These are phyloP conservation scores for Geotrupes spiniger DNA, from an alignment of 2,888 invertebrate species.

Conservation along the genomic window DNA sequence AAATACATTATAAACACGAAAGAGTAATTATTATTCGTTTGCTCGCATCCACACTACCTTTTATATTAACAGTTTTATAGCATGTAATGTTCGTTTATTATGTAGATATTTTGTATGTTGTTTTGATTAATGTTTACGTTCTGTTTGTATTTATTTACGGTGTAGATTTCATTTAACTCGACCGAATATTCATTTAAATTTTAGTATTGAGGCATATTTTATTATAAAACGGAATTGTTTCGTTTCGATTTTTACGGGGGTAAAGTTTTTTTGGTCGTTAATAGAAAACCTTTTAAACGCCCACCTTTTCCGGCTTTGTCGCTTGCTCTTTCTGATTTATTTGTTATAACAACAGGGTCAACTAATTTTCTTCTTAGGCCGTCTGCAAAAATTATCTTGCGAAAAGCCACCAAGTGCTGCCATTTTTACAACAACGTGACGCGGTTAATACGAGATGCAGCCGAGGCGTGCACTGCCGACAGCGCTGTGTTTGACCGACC, in stretches of 20 bases:
- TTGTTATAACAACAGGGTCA: slow-evolving; percentile 53
- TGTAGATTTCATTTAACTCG: too few species aligned
- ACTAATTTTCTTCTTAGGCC: slow-evolving; percentile 57
- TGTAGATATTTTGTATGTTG: too few species aligned
- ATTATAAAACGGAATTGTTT: too few species aligned
- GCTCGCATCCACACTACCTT: background rate
- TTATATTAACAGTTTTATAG: background rate
- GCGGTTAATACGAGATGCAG: slow-evolving; percentile 44
- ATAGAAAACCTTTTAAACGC: slow-evolving; percentile 26
- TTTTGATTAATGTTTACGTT: too few species aligned
- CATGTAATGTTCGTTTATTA: too few species aligned
- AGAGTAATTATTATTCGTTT: background rate
- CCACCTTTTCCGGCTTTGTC: slow-evolving; percentile 49
- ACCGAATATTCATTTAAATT: too few species aligned
- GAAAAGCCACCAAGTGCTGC: slow-evolving; percentile 52
- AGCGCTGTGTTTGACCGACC: slow-evolving; percentile 41
- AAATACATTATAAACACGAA: slow-evolving; percentile 11
- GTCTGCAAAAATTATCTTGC: slow-evolving; percentile 53
- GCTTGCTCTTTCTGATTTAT: slow-evolving; percentile 44
- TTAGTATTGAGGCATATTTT: too few species aligned
- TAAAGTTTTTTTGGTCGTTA: too few species aligned
- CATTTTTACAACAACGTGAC: slow-evolving; percentile 54
- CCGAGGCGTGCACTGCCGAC: slow-evolving; percentile 45
- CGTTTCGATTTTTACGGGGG: too few species aligned
- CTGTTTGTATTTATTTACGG: too few species aligned